phyloP scores from a whole-genome alignment of 2,888 invertebrate genomes.

The Cotesia congregata region DNA sequence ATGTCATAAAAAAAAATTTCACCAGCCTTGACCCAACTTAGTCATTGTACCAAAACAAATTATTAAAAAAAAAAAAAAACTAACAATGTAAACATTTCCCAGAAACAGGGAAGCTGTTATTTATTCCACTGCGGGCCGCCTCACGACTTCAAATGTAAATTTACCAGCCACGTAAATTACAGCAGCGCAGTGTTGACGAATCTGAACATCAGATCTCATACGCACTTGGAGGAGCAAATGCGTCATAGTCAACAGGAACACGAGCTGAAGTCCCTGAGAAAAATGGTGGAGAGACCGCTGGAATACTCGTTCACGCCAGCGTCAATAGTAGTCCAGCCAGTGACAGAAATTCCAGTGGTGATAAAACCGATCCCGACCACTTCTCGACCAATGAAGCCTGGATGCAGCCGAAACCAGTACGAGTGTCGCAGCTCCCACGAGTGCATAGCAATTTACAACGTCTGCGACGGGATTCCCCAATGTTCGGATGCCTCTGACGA shows the following conservation, averaged over 20 bases:
- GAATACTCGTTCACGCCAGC: conserved; percentile 59
- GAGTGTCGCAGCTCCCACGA: conserved; percentile 88
- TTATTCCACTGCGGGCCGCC: conserved; percentile 92
- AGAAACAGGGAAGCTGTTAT: conserved; percentile 91
- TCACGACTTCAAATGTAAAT: conserved; percentile 93
- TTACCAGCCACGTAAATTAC: conserved; percentile 89
- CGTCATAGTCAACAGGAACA: conserved; percentile 81
- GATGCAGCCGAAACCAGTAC: conserved; percentile 89
- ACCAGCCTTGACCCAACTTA: no score
- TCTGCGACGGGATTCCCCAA: conserved; percentile 94
- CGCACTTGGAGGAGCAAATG: conserved; percentile 78
- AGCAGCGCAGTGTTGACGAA: conserved; percentile 87
- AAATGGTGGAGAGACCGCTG: conserved; percentile 51
- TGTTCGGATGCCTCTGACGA: conserved; percentile 94
- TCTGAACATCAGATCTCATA: conserved; percentile 68
- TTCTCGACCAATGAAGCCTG: conserved; percentile 54
- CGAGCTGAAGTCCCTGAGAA: conserved; percentile 77
- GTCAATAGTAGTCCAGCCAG: conserved; percentile 30
- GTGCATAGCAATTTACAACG: conserved; percentile 95
- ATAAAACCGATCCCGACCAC: conserved; percentile 49
- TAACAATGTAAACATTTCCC: conserved; percentile 38
- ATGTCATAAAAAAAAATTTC: no score
- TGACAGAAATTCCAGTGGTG: not conserved
- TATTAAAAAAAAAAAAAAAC: not conserved
- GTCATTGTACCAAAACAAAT: no score